A percentile compares a stretch with the other conserved stretches of the same genome.
These are phyloP conservation scores for Crax fasciolata DNA, from an alignment of 2,797 vertebrate species.

Conservation along the genomic window DNA sequence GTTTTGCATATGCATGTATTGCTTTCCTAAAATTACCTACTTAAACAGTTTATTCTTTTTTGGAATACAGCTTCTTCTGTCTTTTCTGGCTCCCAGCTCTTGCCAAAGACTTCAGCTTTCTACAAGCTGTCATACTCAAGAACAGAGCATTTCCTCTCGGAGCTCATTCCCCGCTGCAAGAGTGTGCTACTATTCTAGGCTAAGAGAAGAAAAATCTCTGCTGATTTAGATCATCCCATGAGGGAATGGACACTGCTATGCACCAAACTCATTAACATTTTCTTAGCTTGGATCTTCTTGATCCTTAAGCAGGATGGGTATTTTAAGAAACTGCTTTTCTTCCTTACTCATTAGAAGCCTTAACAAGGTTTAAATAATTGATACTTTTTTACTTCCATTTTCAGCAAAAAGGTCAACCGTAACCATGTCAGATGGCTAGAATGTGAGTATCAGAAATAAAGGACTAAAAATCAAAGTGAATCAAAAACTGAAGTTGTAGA, in stretches of 20 bases:
- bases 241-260: neutral
- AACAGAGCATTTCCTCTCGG: neutral
- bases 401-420: neutral
- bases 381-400: constrained; percentile 1
- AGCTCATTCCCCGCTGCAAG: neutral
- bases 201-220: neutral
- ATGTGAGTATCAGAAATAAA: neutral
- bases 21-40: neutral
- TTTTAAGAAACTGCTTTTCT: neutral
- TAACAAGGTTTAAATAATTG: neutral
- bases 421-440: neutral
- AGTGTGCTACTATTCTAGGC: neutral
- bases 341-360: neutral
- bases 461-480: neutral
- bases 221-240: neutral
- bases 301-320: neutral
- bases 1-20: neutral
- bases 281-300: neutral
- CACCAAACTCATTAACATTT: neutral
- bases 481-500: neutral
- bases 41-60: neutral
- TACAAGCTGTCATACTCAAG: neutral
- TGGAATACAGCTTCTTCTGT: neutral
- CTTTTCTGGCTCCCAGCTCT: neutral
- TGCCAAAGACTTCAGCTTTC: neutral